Base-by-base conservation (phyloP, 2,888 invertebrate species). In the Brachyptera putata region DNA sequence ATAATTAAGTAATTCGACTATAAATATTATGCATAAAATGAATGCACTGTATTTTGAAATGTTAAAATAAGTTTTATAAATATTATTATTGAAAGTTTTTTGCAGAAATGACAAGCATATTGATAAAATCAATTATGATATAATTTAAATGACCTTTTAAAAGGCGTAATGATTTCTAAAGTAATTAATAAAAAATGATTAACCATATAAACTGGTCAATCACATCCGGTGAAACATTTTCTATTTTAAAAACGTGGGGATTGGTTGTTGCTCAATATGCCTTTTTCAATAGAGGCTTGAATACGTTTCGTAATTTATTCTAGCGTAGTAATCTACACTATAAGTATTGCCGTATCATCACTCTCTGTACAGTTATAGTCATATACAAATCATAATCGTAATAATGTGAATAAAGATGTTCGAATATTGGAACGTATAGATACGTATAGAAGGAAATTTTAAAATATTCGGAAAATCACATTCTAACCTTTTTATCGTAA, bases 101-200 rank as follows among this genome's bases (percentile, higher is more conserved):
- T 34, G 34, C 11, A 34, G 34, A 7, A 34, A 34, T 34, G 34
- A 34, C 34, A 9, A 34, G 11, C 7, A 7, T 7, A 9, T 9
- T 34, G 11, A 11, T 34, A 11, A 34, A 7, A 34, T 34, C 7
- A 34, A 34, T 34, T 11, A 34, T 9, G 11, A 34, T 34, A n/a
- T n/a, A n/a, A n/a, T 46, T 46, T 59, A 18, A 55, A 24, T 43
- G 55, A 53, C 60, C 56, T 60, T 60, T 53, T 55, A 53, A 55
- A 50, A 61, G 61, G 61, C 61, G 61, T 61, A 61, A 61, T 57
- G 57, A 61, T 57, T 61, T 61, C 61, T 61, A 61, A 61, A 61
- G 50, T 58, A 48, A 24, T 30, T 30, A 48, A 58, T 48, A 48
- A 34, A 34, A 53, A 53, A 41, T 36, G 50, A 50, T 53, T 22